Conservation (phyloP, 2,888 invertebrate species). For the Coecobrya sp. region DNA sequence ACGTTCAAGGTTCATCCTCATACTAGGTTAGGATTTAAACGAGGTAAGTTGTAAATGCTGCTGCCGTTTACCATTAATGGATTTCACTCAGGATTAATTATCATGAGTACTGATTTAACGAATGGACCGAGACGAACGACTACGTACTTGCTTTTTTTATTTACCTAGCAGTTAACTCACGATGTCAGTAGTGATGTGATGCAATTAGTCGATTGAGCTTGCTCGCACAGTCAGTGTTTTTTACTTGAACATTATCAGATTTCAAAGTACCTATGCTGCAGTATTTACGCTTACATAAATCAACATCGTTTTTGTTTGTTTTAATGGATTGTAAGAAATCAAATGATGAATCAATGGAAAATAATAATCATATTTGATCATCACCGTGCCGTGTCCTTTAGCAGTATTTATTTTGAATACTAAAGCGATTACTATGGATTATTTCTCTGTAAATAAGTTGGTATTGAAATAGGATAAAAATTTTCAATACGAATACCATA, state of each 20-base stretch:
- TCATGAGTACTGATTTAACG: slow-evolving; percentile 57
- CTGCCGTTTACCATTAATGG: slow-evolving; percentile 73
- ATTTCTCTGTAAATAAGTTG: not conserved
- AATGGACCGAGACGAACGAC: slow-evolving; percentile 44
- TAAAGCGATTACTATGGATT: not conserved
- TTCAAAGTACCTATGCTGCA: too few relatives aligned
- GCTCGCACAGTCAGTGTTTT: not conserved
- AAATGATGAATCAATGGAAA: not conserved
- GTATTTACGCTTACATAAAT: not conserved
- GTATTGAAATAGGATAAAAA: not conserved
- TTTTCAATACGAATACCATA: not conserved
- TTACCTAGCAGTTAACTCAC: not conserved
- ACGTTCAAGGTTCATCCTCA: slow-evolving; percentile 60
- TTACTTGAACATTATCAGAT: not conserved
- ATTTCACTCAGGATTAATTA: slow-evolving; percentile 73
- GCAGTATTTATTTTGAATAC: not conserved
- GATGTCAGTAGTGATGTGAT: not conserved
- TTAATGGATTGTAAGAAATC: not conserved
- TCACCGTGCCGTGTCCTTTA: not conserved
- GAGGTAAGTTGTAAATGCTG: slow-evolving; percentile 8
- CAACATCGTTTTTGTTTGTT: not conserved
- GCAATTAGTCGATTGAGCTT: not conserved
- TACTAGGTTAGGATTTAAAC: slow-evolving; percentile 17
- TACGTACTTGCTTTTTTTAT: slow-evolving; percentile 42
- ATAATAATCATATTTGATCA: slow-evolving; percentile 37